Base-by-base conservation (phyloP, 2,797 vertebrate genomes). In the Phrynocephalus guinanensis region DNA sequence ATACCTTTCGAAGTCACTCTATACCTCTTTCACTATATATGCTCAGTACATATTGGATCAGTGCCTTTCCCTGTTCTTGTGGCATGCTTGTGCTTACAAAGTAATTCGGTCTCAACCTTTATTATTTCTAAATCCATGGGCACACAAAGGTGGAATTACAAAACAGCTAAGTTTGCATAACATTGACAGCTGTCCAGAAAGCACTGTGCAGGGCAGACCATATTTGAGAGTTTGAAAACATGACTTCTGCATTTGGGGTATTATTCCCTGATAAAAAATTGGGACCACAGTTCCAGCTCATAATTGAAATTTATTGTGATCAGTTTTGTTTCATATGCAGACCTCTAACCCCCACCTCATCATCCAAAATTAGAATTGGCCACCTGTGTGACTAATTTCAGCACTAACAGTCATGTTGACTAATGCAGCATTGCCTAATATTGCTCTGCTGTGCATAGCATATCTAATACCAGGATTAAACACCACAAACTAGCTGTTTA, bases 381-480 rank as follows among this genome's bases (percentile, higher is more conserved):
- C 18, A 75, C 6, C 38, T 75, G 9, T 22, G 3, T 44, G 72
- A 75, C 30, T 22, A 38, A 75, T 22, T 24, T 75, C 72, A 75
- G 16, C 33, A 38, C 33, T 44, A 75, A 75, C 33, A 44, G 33
- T 56, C 52, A 75, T 44, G 33, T 75, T 75, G 44, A 77, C 48
- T 50, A 44, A 77, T 22, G 50, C 10, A 13, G 44, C 44, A 13
- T 26, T 77, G 24, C 24, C 75, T 77, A 44, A 50, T 77, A 50
- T 10, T 50, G 50, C 75, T 48, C 75, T 50, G 38, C 24, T 48
- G 7, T 24, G 22, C 75, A 77, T 50, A 76, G 5, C 75, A 24
- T 77, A 77, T 77, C 50, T 77, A 77, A 77, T 77, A 28, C 75
- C 75, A 77, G 75, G 44, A 28, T 75, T 50, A 50, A 77, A 77